Base-by-base conservation (phyloP, 2,113 vertebrate species). In the Athene cunicularia region DNA sequence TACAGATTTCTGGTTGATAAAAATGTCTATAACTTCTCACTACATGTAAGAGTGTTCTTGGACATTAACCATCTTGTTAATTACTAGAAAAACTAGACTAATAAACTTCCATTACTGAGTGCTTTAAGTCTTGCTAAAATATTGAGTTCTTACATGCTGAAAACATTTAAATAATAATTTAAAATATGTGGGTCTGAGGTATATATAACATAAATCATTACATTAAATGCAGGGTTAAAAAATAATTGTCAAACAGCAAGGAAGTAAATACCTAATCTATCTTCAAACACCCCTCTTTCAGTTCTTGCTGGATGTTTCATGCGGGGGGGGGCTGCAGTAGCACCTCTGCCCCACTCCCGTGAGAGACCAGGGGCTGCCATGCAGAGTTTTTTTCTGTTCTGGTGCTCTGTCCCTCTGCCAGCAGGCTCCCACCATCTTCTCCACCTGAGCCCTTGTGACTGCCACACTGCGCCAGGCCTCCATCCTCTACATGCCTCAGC, bases 261-360 rank as follows among this genome's bases (percentile, higher is more conserved):
- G 45, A 60, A 68, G 14, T 55, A 64, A 11, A 14, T 15, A 23
- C 8, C 20, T 49, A 21, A 21, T 8, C 23, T 49, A 18, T 41
- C 24, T 82, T 74, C 32, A 63, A 59, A 60, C 23, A 32, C 21
- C 14, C 22, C 91, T 52, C 30, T 59, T 74, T 45, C 71, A 49
- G 20, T 47, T 79, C n/a, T 4, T 0, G 0, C n/a, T 8, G 43
- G 70, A 37, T 0, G 7, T 77, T 68, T 74, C 43, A 47, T 28
- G 3, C 0, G 2, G 0, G 1, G 39, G 39, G 37, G 47, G 32
- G 22, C 43, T 1, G 2, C 37, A 39, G 66, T 32, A 74, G 50
- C 24, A 2, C 32, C 27, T 55, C 50, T 58, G 43, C 19, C 35
- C 45, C 18, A 9, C 26, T 27, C 49, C 32, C 20, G 26, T 0